These are phyloP conservation scores for Callospermophilus lateralis DNA, from an alignment of 2,113 vertebrate genomes.

Conservation along the genomic window DNA sequence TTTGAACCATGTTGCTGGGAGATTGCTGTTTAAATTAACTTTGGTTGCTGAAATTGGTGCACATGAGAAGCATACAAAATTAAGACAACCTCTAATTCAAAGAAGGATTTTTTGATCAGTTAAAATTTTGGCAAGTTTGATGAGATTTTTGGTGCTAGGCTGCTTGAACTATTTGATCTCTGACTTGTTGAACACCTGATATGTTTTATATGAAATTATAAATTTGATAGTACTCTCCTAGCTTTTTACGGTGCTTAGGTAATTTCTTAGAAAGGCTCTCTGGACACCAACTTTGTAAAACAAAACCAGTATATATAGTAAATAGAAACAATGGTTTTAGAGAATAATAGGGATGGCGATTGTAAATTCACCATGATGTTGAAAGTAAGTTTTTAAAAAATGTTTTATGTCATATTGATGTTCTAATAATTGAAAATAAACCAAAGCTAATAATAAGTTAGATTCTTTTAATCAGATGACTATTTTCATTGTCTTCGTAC, in stretches of 20 bases:
- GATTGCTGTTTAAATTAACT: not conserved
- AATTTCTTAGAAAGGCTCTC: not conserved
- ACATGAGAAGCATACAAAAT: not conserved
- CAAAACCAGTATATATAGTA: not conserved
- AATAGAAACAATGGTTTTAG: constrained; percentile 1
- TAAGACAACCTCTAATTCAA: not conserved
- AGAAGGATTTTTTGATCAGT: constrained; percentile 3
- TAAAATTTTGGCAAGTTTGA: not conserved
- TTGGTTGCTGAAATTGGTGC: not conserved
- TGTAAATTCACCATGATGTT: not conserved
- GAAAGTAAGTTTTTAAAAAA: not conserved
- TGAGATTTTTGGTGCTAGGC: not conserved
- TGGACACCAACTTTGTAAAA: not conserved
- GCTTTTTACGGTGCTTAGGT: not conserved
- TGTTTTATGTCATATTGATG: not conserved
- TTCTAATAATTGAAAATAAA: constrained; percentile 58
- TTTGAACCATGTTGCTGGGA: not conserved
- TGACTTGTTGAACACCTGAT: not conserved
- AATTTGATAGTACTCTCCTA: not conserved
- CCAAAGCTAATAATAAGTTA: constrained; percentile 27
- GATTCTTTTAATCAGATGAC: not conserved
- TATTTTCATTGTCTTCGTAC: constrained; percentile 40
- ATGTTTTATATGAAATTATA: constrained; percentile 20
- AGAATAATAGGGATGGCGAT: constrained; percentile 32
- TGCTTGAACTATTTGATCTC: not conserved